Percentiles rank a stretch among this genome's conserved stretches.
Evolutionary conservation across 2,888 invertebrate species (phyloP).

Genomic region (Drosophila acutilabella): DNA sequence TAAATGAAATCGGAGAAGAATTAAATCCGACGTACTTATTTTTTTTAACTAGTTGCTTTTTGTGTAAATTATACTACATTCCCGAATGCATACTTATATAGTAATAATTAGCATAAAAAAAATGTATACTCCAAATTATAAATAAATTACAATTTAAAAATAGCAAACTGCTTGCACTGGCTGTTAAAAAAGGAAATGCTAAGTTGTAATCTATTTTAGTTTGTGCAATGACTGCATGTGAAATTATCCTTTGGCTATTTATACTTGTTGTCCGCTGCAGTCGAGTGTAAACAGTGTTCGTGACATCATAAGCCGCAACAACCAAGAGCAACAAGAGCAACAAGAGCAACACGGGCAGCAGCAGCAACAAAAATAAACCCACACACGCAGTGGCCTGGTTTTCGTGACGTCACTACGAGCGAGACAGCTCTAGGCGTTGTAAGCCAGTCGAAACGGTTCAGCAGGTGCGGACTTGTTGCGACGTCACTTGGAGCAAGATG

Average conservation of each 20-base stretch:
- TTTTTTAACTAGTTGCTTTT: too few species aligned
- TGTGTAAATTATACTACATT: too few species aligned
- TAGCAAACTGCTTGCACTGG: not conserved
- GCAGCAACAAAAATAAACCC: slow-evolving; percentile 19
- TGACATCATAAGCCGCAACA: slow-evolving; percentile 60
- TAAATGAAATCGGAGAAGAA: too few species aligned
- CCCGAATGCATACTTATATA: too few species aligned
- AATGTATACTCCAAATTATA: too few species aligned
- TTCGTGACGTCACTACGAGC: slow-evolving; percentile 57
- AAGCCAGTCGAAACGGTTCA: slow-evolving; percentile 23
- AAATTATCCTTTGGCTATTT: slow-evolving; percentile 66
- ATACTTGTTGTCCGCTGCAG: slow-evolving; percentile 43
- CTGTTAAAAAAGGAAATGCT: slow-evolving; percentile 15
- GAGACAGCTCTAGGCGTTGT: slow-evolving; percentile 28
- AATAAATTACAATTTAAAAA: not conserved
- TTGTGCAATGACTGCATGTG: slow-evolving; percentile 35
- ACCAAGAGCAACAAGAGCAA: slow-evolving; percentile 3
- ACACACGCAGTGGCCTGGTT: slow-evolving; percentile 13
- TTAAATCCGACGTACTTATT: too few species aligned
- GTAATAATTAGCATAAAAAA: too few species aligned
- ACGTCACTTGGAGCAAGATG: slow-evolving; percentile 57
- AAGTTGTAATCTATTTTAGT: slow-evolving; percentile 37
- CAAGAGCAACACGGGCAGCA: not conserved
- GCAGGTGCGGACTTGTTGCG: slow-evolving; percentile 31
- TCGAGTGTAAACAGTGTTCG: slow-evolving; percentile 22